These are phyloP conservation scores for Hydrozoanthus tunicans DNA, from an alignment of 64 coral and sea anemone species.

Conservation along the genomic window DNA sequence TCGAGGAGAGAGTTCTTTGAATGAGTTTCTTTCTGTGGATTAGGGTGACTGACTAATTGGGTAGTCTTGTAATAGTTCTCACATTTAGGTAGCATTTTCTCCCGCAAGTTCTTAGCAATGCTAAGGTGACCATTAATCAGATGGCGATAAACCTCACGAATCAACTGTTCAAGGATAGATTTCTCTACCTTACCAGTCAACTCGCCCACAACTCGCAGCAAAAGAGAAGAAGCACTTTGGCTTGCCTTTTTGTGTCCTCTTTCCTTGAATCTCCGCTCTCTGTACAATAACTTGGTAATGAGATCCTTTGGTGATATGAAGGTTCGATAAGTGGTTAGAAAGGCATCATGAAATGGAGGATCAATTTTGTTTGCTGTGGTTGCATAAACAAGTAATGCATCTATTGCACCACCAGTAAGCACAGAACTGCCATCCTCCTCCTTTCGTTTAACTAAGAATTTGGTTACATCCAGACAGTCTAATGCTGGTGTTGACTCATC, in stretches of 20 bases:
- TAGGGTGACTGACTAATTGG: conserved; percentile 37
- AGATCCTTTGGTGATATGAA: conserved; percentile 86
- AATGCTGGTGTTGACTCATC: conserved; percentile 86
- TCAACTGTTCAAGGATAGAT: conserved; percentile 90
- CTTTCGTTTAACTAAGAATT: conserved; percentile 87
- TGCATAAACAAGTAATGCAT: conserved; percentile 96
- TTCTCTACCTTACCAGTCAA: conserved; percentile 88
- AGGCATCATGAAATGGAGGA: conserved; percentile 91
- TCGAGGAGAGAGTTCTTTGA: conserved; percentile 69
- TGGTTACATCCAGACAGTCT: conserved; percentile 91
- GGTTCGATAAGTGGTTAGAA: conserved; percentile 92
- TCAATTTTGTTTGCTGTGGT: conserved; percentile 87
- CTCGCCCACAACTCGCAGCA: conserved; percentile 93
- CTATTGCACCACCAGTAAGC: conserved; percentile 89
- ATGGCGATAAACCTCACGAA: conserved; percentile 93
- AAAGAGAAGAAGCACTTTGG: conserved; percentile 94
- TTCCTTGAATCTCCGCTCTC: conserved; percentile 92
- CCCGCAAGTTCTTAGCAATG: conserved; percentile 80
- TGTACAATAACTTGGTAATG: conserved; percentile 89
- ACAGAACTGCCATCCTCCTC: conserved; percentile 74
- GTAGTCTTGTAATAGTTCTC: conserved; percentile 85
- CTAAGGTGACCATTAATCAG: conserved; percentile 84
- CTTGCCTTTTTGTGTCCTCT: conserved; percentile 96
- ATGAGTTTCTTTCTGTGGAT: conserved; percentile 7
- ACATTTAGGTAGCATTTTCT: conserved; percentile 92